phyloP scores from a whole-genome alignment of 2,113 vertebrate genomes.

The Plecturocebus donacophilus region DNA sequence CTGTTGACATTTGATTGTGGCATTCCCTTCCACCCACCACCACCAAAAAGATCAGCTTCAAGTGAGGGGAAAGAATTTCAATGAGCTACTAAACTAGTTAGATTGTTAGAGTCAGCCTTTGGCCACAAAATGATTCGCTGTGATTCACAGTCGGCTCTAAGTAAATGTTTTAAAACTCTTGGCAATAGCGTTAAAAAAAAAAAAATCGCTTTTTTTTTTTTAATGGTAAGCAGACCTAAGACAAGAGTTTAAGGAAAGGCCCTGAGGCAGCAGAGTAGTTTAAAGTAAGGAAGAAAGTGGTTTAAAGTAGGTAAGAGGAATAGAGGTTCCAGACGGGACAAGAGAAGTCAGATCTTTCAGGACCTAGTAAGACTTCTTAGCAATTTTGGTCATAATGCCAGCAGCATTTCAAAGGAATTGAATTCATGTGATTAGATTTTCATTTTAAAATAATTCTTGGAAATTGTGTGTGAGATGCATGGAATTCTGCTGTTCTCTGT shows the following conservation, averaged over 20 bases:
- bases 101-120: background rate
- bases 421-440: background rate
- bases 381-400: background rate
- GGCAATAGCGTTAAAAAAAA: background rate
- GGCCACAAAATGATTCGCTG: background rate
- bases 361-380: background rate
- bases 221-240: background rate
- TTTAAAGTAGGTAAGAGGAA: background rate
- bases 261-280: background rate
- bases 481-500: background rate
- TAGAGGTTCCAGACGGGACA: background rate
- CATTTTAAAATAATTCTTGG: background rate
- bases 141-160: background rate
- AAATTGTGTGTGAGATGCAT: background rate
- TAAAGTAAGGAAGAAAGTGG: background rate
- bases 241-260: background rate
- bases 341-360: background rate
- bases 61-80: background rate
- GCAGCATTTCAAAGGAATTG: background rate
- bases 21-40: rapidly evolving
- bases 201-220: background rate
- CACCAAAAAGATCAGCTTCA: background rate
- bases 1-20: background rate
- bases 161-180: background rate
- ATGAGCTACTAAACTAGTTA: background rate